Percentiles rank a stretch among this genome's conserved stretches.
Evolutionary conservation across 2,113 vertebrate genomes (phyloP).

Genomic region (Tupaia chinensis): DNA sequence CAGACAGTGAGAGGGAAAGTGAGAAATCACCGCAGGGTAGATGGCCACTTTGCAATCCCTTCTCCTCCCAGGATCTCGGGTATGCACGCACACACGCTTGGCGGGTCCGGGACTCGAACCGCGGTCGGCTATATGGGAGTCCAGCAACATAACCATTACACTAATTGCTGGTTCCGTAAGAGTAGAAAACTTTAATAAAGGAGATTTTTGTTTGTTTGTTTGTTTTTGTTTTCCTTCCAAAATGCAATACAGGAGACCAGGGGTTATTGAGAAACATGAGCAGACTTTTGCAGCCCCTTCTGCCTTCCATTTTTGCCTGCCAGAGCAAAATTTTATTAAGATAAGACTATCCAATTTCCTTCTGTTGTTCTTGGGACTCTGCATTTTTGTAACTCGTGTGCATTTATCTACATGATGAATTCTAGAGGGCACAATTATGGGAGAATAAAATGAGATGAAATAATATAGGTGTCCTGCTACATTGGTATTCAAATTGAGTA

Average conservation of each 20-base stretch:
- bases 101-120: too few species aligned
- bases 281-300: not conserved
- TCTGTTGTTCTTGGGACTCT: constrained; percentile 32
- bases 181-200: constrained; percentile 15
- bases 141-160: too few species aligned
- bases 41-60: too few species aligned
- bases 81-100: too few species aligned
- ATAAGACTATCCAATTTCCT: constrained; percentile 28
- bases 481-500: constrained; percentile 23
- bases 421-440: constrained; percentile 14
- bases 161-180: too few species aligned
- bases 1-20: too few species aligned
- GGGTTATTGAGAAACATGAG: not conserved
- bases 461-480: not conserved
- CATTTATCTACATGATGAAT: constrained; percentile 21
- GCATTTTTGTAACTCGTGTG: not conserved
- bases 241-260: not conserved
- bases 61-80: too few species aligned
- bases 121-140: too few species aligned
- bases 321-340: constrained; percentile 56
- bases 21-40: too few species aligned
- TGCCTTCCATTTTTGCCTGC: not conserved
- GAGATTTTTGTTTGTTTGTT: not conserved
- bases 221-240: not conserved
- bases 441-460: constrained; percentile 7